Conservation (phyloP, 2,113 vertebrate species). For the Phyllostomus discolor region DNA sequence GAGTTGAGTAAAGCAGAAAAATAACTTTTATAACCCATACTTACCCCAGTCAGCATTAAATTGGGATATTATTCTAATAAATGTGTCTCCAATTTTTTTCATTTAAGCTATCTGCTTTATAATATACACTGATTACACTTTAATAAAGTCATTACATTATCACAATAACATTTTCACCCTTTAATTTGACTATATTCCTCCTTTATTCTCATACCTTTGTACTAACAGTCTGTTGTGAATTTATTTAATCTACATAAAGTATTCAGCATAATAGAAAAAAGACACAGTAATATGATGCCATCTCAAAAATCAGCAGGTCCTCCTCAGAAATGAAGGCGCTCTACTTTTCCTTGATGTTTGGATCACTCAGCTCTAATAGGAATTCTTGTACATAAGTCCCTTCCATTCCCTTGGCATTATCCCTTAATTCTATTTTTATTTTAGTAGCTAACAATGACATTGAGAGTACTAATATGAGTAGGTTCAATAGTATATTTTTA, state of each 20-base stretch:
- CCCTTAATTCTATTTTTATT: slow-evolving; percentile 43
- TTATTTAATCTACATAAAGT: slow-evolving; percentile 51
- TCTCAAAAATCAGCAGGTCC: slow-evolving; percentile 28
- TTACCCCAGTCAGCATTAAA: background rate
- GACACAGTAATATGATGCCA: background rate
- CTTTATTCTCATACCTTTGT: slow-evolving; percentile 6
- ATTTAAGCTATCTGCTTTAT: slow-evolving; percentile 33
- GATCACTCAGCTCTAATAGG: slow-evolving; percentile 2
- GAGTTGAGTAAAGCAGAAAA: background rate
- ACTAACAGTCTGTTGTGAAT: slow-evolving; percentile 16
- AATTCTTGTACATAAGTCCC: background rate
- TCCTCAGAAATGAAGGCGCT: background rate
- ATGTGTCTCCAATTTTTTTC: background rate
- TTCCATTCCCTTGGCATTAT: slow-evolving; percentile 31
- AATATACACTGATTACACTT: slow-evolving; percentile 35
- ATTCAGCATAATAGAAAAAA: slow-evolving; percentile 24
- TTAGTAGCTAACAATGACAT: slow-evolving; percentile 28
- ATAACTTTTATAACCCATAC: background rate
- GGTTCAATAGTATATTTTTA: background rate
- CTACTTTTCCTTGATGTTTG: background rate
- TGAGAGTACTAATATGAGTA: background rate
- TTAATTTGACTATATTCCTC: slow-evolving; percentile 33
- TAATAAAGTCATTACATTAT: slow-evolving; percentile 50
- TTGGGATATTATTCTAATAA: background rate
- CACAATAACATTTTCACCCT: slow-evolving; percentile 8